These are phyloP conservation scores for Agrilus biguttatus DNA, from an alignment of 2,888 invertebrate species.

Conservation along the genomic window DNA sequence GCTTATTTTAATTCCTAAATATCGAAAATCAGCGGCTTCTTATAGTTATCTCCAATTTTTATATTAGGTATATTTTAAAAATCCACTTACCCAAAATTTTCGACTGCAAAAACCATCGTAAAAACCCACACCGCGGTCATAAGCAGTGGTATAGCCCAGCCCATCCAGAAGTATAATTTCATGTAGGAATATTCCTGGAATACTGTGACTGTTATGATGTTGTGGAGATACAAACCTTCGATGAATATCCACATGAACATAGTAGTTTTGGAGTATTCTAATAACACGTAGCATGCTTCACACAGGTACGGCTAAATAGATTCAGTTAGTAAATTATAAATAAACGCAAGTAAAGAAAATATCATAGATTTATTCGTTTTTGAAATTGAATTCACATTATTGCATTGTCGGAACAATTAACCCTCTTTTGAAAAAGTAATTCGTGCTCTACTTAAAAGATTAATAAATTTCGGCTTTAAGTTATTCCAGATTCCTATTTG, in stretches of 20 bases:
- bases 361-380: background rate
- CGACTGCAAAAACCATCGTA: conserved; percentile 30
- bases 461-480: no score
- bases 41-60: no score
- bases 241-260: conserved; percentile 98
- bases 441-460: no score
- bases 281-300: conserved; percentile 58
- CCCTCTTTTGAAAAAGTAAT: no score
- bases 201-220: conserved; percentile 62
- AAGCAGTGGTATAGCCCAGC: conserved; percentile 61
- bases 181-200: conserved; percentile 53
- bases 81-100: conserved; percentile 19
- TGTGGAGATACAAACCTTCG: conserved; percentile 81
- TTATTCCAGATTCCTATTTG: no score
- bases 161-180: conserved; percentile 45
- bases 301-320: conserved; percentile 59
- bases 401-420: no score
- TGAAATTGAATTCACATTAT: background rate
- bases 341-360: conserved; percentile 1
- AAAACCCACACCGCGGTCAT: conserved; percentile 56
- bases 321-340: background rate
- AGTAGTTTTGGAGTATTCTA: conserved; percentile 80
- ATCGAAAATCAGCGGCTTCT: no score
- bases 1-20: no score
- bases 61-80: background rate